Evolutionary conservation across 1,140 invertebrate species (phyloP).

Genomic region (Polyergus mexicanus): DNA sequence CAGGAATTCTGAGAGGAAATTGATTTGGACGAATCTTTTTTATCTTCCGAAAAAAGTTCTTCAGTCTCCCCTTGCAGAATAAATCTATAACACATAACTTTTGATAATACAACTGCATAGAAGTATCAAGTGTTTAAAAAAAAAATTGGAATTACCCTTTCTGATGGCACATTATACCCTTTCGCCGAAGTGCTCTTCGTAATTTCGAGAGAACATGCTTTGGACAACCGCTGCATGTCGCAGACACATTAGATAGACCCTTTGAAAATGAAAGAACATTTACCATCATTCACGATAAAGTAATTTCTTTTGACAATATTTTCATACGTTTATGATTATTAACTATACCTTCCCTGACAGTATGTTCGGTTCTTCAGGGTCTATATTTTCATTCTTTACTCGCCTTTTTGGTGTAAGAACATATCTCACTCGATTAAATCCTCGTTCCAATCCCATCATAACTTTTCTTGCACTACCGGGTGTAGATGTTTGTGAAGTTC

Average conservation of each 20-base stretch:
- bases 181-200: conserved; percentile 88
- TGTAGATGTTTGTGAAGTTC: conserved; percentile 77
- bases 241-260: conserved; percentile 92
- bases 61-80: conserved; percentile 89
- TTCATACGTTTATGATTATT: not conserved
- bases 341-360: conserved; percentile 86
- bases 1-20: conserved; percentile 85
- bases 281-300: conserved; percentile 1
- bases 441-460: conserved; percentile 90
- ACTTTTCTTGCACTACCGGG: conserved; percentile 89
- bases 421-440: conserved; percentile 89
- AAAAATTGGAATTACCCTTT: conserved; percentile 88
- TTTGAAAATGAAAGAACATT: conserved; percentile 80
- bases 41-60: conserved; percentile 67
- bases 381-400: conserved; percentile 77
- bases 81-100: conserved; percentile 86
- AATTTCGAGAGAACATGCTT: conserved; percentile 89
- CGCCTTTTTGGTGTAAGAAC: conserved; percentile 91
- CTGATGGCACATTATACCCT: conserved; percentile 90
- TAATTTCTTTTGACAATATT: not conserved
- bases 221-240: conserved; percentile 89
- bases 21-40: conserved; percentile 70
- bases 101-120: not conserved
- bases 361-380: conserved; percentile 81
- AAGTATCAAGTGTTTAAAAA: conserved; percentile 30